Evolutionary conservation across 1,140 invertebrate species (phyloP).

Genomic region (Dinothrombium tinctorium): DNA sequence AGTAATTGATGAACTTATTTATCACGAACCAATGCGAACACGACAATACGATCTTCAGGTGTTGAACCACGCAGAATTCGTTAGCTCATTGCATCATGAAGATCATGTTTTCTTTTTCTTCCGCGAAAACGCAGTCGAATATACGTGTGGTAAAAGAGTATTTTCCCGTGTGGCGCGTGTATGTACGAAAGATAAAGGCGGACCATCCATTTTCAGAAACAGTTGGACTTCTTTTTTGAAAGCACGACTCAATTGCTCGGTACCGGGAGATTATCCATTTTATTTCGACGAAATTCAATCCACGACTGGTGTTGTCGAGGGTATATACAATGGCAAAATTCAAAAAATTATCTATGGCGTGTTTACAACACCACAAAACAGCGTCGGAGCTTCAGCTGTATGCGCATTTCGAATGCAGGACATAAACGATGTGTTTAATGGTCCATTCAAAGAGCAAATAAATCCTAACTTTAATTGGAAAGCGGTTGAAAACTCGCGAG

Average conservation of each 20-base stretch:
- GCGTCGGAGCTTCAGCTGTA: slow-evolving; percentile 80
- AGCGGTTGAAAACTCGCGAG: slow-evolving; percentile 31
- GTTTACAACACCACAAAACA: slow-evolving; percentile 83
- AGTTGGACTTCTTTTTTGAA: too few species aligned
- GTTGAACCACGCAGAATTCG: slow-evolving; percentile 53
- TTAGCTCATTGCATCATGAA: slow-evolving; percentile 67
- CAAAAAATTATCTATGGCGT: slow-evolving; percentile 68
- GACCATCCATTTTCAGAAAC: too few species aligned
- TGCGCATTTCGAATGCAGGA: slow-evolving; percentile 83
- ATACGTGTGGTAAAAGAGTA: too few species aligned
- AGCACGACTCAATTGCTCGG: too few species aligned
- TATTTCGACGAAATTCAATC: too few species aligned
- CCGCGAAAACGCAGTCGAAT: slow-evolving; percentile 78
- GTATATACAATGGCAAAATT: slow-evolving; percentile 33
- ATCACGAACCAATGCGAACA: slow-evolving; percentile 57
- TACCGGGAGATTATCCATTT: too few species aligned
- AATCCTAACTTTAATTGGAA: slow-evolving; percentile 71
- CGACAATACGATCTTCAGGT: slow-evolving; percentile 28
- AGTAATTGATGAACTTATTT: slow-evolving; percentile 71
- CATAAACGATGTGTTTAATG: slow-evolving; percentile 50
- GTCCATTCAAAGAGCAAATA: slow-evolving; percentile 76
- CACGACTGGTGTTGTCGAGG: slow-evolving; percentile 45
- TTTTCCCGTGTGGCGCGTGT: too few species aligned
- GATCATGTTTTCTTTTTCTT: slow-evolving; percentile 95
- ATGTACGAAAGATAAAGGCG: too few species aligned